phyloP scores from a whole-genome alignment of 2,113 vertebrate species.

The Indicator maculatus region DNA sequence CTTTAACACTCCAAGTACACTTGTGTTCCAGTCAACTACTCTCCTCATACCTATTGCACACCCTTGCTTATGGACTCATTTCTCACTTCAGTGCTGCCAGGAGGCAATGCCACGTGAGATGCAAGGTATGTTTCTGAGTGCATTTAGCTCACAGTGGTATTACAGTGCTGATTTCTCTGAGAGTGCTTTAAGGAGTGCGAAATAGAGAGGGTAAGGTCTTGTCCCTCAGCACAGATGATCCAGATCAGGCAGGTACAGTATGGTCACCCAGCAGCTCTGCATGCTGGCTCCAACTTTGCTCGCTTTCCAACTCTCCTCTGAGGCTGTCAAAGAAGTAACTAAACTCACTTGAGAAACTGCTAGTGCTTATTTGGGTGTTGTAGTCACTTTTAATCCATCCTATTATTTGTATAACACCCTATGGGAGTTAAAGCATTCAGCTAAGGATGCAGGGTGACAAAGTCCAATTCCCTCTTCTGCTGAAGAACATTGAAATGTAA shows the following conservation, averaged over 20 bases:
- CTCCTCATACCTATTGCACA: constrained; percentile 18
- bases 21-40: constrained; percentile 45
- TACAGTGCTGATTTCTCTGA: not conserved
- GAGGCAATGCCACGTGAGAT: constrained; percentile 20
- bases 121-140: not conserved
- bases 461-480: not conserved
- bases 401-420: not conserved
- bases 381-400: not conserved
- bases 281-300: not conserved
- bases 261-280: not conserved
- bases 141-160: not conserved
- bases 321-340: not conserved
- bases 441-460: not conserved
- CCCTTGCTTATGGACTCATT: constrained; percentile 57
- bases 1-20: constrained; percentile 37
- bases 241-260: not conserved
- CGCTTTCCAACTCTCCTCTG: not conserved
- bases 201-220: not conserved
- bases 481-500: not conserved
- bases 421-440: not conserved
- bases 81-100: constrained; percentile 61
- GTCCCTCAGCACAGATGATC: not conserved
- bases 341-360: not conserved
- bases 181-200: not conserved
- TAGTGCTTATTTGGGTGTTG: not conserved